These are phyloP conservation scores for Lemur catta DNA, from an alignment of 2,797 vertebrate species.

Conservation along the genomic window DNA sequence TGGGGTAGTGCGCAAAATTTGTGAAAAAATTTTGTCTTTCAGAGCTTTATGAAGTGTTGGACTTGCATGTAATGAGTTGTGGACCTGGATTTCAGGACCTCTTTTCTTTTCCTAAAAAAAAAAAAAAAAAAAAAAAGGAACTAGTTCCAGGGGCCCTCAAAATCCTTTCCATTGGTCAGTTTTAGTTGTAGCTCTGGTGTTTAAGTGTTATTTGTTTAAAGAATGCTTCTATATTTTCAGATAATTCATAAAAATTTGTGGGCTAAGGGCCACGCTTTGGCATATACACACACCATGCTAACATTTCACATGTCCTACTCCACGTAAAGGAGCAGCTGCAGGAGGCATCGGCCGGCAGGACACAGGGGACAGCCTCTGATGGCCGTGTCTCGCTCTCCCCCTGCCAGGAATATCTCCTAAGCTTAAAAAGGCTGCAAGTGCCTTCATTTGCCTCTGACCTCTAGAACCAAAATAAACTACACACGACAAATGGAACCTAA, in stretches of 20 bases:
- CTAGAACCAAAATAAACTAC: background rate
- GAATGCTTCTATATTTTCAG: background rate
- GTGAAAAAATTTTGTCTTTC: background rate
- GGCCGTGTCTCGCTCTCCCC: background rate
- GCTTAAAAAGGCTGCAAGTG: background rate
- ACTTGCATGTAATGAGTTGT: background rate
- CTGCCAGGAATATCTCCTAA: background rate
- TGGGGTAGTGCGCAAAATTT: background rate
- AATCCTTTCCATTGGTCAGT: background rate
- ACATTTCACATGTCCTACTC: accelerated
- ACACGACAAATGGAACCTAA: background rate
- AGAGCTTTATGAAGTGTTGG: background rate
- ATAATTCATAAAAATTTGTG: background rate
- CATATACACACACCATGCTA: accelerated
- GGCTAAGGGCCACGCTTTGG: background rate
- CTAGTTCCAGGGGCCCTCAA: background rate
- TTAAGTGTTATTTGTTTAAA: background rate
- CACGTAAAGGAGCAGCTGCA: background rate
- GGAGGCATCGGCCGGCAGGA: background rate
- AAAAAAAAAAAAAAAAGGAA: background rate
- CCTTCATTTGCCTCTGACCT: background rate
- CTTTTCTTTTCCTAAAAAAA: background rate
- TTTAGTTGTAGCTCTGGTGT: background rate
- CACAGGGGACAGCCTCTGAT: accelerated
- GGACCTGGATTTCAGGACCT: background rate